Conservation (phyloP, 2,797 vertebrate species). For the Pagetopsis macropterus region DNA sequence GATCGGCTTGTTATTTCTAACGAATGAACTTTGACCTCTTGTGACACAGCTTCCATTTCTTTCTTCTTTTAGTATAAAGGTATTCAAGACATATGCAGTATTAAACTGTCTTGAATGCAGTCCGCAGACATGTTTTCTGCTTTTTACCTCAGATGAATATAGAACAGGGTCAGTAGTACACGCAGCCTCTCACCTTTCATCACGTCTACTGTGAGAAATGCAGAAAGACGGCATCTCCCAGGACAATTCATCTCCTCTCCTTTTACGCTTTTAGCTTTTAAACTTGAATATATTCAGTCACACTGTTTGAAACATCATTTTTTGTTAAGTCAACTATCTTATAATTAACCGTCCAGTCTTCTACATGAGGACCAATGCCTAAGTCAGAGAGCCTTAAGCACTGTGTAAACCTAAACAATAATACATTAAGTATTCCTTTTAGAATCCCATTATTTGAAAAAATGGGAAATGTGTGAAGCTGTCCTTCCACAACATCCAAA, state of each 20-base stretch:
- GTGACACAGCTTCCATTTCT: background rate
- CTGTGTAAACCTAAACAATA: background rate
- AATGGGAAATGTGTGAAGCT: background rate
- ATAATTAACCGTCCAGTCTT: background rate
- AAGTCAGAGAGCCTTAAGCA: background rate
- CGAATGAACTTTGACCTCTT: slow-evolving; percentile 16
- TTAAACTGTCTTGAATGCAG: background rate
- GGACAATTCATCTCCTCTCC: background rate
- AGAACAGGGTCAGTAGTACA: slow-evolving; percentile 49
- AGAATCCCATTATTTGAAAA: background rate
- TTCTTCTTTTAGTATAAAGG: background rate
- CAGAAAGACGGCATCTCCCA: background rate
- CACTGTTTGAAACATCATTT: too few relatives aligned
- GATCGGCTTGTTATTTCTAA: slow-evolving; percentile 1
- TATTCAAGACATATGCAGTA: background rate
- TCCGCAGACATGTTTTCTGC: background rate
- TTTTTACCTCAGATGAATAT: slow-evolving; percentile 28
- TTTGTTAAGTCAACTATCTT: background rate
- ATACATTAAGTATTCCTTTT: background rate
- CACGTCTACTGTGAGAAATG: slow-evolving; percentile 3
- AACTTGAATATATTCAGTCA: background rate
- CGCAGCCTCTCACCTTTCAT: slow-evolving; percentile 24
- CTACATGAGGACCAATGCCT: background rate
- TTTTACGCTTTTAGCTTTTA: slow-evolving; percentile 6
- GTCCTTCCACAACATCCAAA: background rate